phyloP scores from a whole-genome alignment of 2,888 invertebrate genomes.

The Trisateles emortualis region DNA sequence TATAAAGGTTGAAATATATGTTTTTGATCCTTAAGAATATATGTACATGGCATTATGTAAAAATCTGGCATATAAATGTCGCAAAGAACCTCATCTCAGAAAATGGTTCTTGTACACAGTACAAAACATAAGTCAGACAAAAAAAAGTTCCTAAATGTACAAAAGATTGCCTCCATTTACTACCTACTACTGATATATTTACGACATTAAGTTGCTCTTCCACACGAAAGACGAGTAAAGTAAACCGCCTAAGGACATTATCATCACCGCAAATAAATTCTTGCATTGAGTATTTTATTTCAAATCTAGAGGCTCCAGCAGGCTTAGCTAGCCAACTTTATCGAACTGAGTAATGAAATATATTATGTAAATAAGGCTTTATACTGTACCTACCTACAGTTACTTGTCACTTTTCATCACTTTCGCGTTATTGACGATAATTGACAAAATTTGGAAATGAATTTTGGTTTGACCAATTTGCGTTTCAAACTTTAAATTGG shows the following conservation, averaged over 20 bases:
- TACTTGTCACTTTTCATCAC: conserved; percentile 18
- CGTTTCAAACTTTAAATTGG: conserved; percentile 56
- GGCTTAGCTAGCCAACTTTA: conserved; percentile 7
- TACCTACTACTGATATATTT: conserved; percentile 8
- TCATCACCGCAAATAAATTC: conserved; percentile 15
- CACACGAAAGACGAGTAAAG: conserved; percentile 9
- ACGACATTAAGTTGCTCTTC: conserved; percentile 5
- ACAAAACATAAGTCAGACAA: background rate
- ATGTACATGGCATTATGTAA: too few relatives aligned
- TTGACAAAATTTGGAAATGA: conserved; percentile 49
- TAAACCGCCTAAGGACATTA: conserved; percentile 12
- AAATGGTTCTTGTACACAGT: background rate
- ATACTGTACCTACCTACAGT: conserved; percentile 19
- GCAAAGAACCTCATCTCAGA: background rate
- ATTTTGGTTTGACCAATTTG: conserved; percentile 54
- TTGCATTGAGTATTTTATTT: conserved; percentile 14
- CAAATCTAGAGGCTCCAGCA: conserved; percentile 2
- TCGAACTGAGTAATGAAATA: conserved; percentile 20
- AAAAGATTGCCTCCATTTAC: conserved; percentile 4
- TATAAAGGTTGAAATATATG: too few relatives aligned
- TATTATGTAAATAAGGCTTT: conserved; percentile 31
- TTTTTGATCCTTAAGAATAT: too few relatives aligned
- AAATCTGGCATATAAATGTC: too few relatives aligned
- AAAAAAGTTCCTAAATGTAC: conserved; percentile 2
- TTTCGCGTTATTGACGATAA: conserved; percentile 44